Evolutionary conservation across 1,140 invertebrate species (phyloP).

Genomic region (Limonius californicus): DNA sequence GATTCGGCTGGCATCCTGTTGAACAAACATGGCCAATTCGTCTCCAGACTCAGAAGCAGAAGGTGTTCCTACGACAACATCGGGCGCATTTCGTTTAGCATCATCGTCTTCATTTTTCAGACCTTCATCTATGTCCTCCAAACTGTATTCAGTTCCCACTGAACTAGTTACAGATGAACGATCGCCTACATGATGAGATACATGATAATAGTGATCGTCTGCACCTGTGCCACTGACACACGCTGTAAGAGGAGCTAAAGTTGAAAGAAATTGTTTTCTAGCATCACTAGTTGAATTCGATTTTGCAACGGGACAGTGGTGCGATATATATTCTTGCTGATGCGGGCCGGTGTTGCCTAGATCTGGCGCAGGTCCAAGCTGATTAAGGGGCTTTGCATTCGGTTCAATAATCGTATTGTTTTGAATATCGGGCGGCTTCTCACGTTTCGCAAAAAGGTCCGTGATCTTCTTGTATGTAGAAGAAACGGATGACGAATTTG

Average conservation of each 20-base stretch:
- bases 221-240: conserved; percentile 64
- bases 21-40: conserved; percentile 77
- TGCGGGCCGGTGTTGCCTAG: conserved; percentile 53
- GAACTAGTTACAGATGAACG: conserved; percentile 51
- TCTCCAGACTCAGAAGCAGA: conserved; percentile 54
- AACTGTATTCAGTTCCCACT: conserved; percentile 56
- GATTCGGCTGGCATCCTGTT: conserved; percentile 74
- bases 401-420: conserved; percentile 4
- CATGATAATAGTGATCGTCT: conserved; percentile 58
- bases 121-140: conserved; percentile 64
- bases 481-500: conserved; percentile 51
- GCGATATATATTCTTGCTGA: conserved; percentile 22
- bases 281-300: conserved; percentile 49
- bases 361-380: conserved; percentile 50
- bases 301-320: conserved; percentile 23
- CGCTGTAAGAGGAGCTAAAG: conserved; percentile 67
- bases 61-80: conserved; percentile 72
- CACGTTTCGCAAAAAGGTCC: conserved; percentile 58
- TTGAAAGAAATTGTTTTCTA: conserved; percentile 70
- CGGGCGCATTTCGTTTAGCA: conserved; percentile 57
- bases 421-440: conserved; percentile 44
- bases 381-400: conserved; percentile 7
- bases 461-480: conserved; percentile 67
- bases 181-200: conserved; percentile 48
- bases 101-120: conserved; percentile 49